Base-by-base conservation (phyloP, 2,797 vertebrate species). In the Chrysolophus pictus region DNA sequence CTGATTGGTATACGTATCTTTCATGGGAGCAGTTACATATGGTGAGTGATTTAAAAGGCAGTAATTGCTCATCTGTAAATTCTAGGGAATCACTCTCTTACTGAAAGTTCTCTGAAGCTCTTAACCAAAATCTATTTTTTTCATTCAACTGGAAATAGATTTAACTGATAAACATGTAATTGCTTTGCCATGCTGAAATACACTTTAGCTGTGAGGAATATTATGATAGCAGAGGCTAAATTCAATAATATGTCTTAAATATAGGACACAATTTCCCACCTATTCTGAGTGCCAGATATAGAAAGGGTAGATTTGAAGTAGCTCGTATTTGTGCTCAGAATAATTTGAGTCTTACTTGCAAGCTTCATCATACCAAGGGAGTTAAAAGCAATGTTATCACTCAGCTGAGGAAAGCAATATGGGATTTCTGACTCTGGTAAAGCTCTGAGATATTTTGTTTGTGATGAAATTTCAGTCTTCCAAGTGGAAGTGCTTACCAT, bases 61-160 rank as follows among this genome's bases (percentile, higher is more conserved):
- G 70, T 51, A 95, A 84, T 86, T 90, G 60, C 53, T 93, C 64
- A 90, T 81, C 89, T 67, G 28, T 62, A 56, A 84, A 42, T 95
- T 92, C 47, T 49, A 39, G 60, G 82, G 85, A 94, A 91, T 93
- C 53, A 76, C 60, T 37, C 68, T 71, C 44, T 63, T 76, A 64
- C 87, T 91, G 86, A 91, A 94, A 88, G 93, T 68, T 84, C 33
- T 56, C 67, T 81, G 79, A 84, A 79, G 55, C n/a, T 93, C 41
- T 26, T 22, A 75, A 86, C 72, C 9, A 91, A 91, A 60, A 93
- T 44, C 62, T 84, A 9, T 77, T 91, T 91, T 80, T 81, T 83
- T 87, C 73, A 78, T 47, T 91, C 51, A 81, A 24, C 35, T 84
- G 76, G 47, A 91, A 96, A 60, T 4, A 90, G 13, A 55, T 88